phyloP scores from a whole-genome alignment of 2,113 vertebrate genomes.

The Sphyrna mokarran region DNA sequence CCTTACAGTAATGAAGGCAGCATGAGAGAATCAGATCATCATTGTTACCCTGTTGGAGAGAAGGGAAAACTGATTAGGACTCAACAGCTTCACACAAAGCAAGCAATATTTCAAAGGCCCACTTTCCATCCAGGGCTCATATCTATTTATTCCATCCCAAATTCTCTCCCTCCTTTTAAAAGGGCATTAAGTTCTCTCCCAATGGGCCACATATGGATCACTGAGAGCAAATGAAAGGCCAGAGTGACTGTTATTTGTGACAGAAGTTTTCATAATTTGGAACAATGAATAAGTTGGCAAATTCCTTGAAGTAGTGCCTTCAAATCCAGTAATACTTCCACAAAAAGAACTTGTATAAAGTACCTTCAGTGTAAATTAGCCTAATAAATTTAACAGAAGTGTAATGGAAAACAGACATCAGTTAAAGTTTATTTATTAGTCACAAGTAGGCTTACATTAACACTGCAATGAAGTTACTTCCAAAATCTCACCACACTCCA shows the following conservation, averaged over 20 bases:
- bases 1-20: slow-evolving; percentile 90
- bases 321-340: not conserved
- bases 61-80: not conserved
- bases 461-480: too few relatives aligned
- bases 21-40: slow-evolving; percentile 82
- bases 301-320: not conserved
- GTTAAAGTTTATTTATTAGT: too few relatives aligned
- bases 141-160: not conserved
- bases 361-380: not conserved
- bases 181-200: not conserved
- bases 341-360: not conserved
- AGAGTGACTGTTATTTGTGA: not conserved
- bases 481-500: too few relatives aligned
- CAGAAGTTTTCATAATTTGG: not conserved
- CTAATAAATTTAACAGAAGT: not conserved
- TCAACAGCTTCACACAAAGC: not conserved
- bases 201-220: not conserved
- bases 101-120: not conserved
- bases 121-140: not conserved
- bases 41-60: slow-evolving; percentile 76
- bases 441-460: too few relatives aligned
- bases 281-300: not conserved
- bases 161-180: rapidly evolving
- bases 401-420: not conserved
- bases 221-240: rapidly evolving